These are phyloP conservation scores for Anomalospiza imberbis DNA, from an alignment of 2,797 vertebrate species.

Conservation along the genomic window DNA sequence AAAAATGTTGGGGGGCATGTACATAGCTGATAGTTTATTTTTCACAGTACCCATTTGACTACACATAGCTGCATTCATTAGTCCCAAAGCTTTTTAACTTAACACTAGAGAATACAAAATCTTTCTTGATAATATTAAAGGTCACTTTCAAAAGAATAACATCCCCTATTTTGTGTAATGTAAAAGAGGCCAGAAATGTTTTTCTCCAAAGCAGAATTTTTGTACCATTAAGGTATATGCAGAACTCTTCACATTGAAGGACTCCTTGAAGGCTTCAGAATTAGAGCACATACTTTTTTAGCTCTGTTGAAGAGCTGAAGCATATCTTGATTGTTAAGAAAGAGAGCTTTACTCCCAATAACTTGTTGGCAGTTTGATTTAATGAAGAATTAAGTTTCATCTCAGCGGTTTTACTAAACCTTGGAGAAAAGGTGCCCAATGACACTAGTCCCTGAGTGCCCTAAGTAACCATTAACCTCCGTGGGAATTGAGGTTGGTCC, in stretches of 20 bases:
- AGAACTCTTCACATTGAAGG: background rate
- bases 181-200: background rate
- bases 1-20: background rate
- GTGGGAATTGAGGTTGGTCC: background rate
- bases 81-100: background rate
- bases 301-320: background rate
- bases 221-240: background rate
- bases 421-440: background rate
- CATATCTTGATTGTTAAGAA: background rate
- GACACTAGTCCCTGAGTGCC: background rate
- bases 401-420: slow-evolving; percentile 22
- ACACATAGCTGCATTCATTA: background rate
- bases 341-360: background rate
- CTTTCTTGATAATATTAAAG: background rate
- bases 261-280: background rate
- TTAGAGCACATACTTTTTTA: background rate
- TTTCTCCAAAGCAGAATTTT: background rate
- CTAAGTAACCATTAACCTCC: background rate
- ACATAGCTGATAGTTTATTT: background rate
- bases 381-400: slow-evolving; percentile 34
- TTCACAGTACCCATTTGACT: background rate
- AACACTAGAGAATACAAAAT: background rate
- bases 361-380: slow-evolving; percentile 32
- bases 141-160: background rate
- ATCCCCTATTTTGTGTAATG: background rate